These are phyloP conservation scores for Limenitis camilla DNA, from an alignment of 2,888 invertebrate genomes.

Conservation along the genomic window DNA sequence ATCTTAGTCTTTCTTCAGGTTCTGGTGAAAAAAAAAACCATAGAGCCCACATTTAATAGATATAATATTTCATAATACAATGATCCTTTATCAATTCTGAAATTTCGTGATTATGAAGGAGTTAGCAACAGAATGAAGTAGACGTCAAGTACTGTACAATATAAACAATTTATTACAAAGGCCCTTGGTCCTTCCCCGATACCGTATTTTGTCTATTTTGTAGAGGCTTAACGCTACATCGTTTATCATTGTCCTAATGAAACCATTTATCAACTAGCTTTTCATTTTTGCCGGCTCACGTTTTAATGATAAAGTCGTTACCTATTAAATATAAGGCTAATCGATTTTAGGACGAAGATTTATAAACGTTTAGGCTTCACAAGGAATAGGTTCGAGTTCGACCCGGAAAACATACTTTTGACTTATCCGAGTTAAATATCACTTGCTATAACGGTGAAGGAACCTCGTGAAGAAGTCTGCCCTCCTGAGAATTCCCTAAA, in stretches of 20 bases:
- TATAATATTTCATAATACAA: no score
- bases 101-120: no score
- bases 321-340: constrained; percentile 9
- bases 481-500: no score
- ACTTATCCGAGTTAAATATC: no score
- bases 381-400: neutral
- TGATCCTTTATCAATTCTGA: no score
- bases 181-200: neutral
- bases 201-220: constrained; percentile 5
- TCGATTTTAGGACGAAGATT: neutral
- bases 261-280: constrained; percentile 23
- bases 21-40: no score
- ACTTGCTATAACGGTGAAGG: no score
- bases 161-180: neutral
- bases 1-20: no score
- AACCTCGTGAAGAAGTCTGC: no score
- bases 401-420: no score
- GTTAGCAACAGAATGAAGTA: no score
- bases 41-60: no score
- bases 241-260: constrained; percentile 21
- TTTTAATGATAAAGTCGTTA: constrained; percentile 17
- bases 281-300: constrained; percentile 18
- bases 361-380: neutral
- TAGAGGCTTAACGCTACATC: constrained; percentile 11
- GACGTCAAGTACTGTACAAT: neutral